Base-by-base conservation (phyloP, 2,888 invertebrate genomes). In the Mamestra brassicae region DNA sequence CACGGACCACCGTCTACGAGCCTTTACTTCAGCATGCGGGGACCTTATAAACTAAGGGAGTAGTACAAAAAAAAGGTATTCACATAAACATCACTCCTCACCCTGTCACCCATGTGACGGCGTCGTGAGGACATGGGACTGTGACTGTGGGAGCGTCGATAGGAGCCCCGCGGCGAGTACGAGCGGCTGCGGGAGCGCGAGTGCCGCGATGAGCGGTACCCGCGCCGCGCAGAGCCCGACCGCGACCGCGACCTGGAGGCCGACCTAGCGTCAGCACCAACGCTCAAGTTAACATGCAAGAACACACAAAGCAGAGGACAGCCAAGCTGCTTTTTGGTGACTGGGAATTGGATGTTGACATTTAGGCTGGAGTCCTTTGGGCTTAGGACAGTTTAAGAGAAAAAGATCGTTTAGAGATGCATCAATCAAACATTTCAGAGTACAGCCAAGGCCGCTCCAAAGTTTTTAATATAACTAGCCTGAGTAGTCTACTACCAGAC, bases 111-210 rank as follows among this genome's bases (percentile, higher is more conserved):
- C 80, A 97, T 96, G 93, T 98, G 98, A 62, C 98, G 97, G 87
- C 98, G 97, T 79, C 98, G 97, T 84, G 97, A 97, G 54, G 98
- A 98, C 98, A 98, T 98, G 42, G 98, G 98, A 91, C 98, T 98
- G 91, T 98, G 97, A 78, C 98, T 97, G 94, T 97, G 97, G 63
- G 97, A 97, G 89, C 97, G 97, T 85, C 97, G 97, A 88, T 97
- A 97, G 70, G 97, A 97, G 80, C 97, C 96, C 75, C 96, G 94
- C 17, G 97, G 97, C 42, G 97, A 97, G 92, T 97, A 97, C 61
- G 97, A 97, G 82, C 97, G 97, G 45, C 97, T 97, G 85, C 97
- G 97, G 89, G 97, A 97, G 85, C 97, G 97, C 54, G 98, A 97
- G 92, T 97, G 97, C 84, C 97, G 97, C 78, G 97, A 95, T 77